Evolutionary conservation across 2,888 invertebrate genomes (phyloP), one percentile per base, ranked within the genome.

Genomic region (Metacarcinus magister): DNA sequence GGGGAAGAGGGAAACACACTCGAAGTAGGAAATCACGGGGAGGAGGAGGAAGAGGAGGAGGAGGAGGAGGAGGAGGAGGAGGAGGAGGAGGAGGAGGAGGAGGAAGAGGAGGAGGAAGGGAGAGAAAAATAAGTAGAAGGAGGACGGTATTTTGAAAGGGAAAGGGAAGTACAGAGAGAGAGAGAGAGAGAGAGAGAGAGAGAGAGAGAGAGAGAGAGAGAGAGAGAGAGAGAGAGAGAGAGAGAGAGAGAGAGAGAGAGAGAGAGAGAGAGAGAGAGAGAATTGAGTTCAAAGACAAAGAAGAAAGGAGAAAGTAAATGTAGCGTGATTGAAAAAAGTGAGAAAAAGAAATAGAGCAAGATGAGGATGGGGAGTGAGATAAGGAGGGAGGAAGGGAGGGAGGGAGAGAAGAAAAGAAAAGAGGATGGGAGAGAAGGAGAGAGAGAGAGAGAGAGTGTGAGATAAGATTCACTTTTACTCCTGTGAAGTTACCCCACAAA

Each of bases 181-280:
- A 93, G 93, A 93, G 60, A 60, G 60, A 93, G 93, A 93, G 60
- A 60, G 60, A 93, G 93, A 93, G 60, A 60, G 60, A 93, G 93
- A 92, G 60, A 60, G 60, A 93, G 93, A 93, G 60, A 60, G 60
- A 93, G 93, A 93, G 93, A 93, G 23, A 23, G 23, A 23, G 23
- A 67, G 19, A 67, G 67, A 67, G 19, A 67, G 23, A 67, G 44
- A 89, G 16, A 44, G n/a, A 44, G 89, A n/a, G 16, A 89, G 89
- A 89, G 28, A 28, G 89, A 89, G 89, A 89, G 28, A 89, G 89
- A 48, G 48, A 48, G 48, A 48, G 48, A 48, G 48, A 48, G 48
- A 48, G 48, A 48, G 48, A 48, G 48, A 48, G 48, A 48, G 48
- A 48, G 48, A 48, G 48, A 48, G 8, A 7, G 8, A 7, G 8